Evolutionary conservation across 1,140 invertebrate species (phyloP).

Genomic region (Zaprionus nigranus): DNA sequence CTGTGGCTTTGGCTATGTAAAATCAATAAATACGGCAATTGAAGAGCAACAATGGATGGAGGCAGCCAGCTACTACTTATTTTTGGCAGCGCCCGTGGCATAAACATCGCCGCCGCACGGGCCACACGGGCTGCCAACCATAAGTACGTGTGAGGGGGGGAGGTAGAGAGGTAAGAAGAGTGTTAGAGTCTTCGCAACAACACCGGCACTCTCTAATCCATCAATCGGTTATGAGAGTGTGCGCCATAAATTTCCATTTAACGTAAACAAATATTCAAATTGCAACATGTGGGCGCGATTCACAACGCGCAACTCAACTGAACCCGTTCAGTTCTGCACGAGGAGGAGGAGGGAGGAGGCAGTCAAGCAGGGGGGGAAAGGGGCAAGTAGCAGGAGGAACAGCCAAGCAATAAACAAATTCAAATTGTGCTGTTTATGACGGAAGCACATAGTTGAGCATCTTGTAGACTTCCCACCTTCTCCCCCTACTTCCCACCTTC

Average conservation of each 20-base stretch:
- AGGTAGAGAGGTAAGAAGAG: background rate
- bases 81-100: constrained; percentile 47
- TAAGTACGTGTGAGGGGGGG: background rate
- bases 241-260: constrained; percentile 70
- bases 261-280: constrained; percentile 78
- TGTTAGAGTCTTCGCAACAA: background rate
- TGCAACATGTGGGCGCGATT: constrained; percentile 65
- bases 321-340: background rate
- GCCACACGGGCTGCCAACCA: constrained; percentile 11
- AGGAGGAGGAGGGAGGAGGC: background rate
- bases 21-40: constrained; percentile 51
- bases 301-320: constrained; percentile 24
- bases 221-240: constrained; percentile 70
- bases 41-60: constrained; percentile 29
- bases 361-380: background rate
- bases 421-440: constrained; percentile 64
- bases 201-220: constrained; percentile 62
- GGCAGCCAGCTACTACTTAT: constrained; percentile 31
- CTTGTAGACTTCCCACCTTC: background rate
- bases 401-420: constrained; percentile 61
- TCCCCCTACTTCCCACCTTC: too few relatives aligned
- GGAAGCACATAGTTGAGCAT: constrained; percentile 56
- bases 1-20: constrained; percentile 57
- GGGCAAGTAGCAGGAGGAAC: background rate
- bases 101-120: constrained; percentile 52